phyloP scores from a whole-genome alignment of 2,113 vertebrate species.

The Albula goreensis region DNA sequence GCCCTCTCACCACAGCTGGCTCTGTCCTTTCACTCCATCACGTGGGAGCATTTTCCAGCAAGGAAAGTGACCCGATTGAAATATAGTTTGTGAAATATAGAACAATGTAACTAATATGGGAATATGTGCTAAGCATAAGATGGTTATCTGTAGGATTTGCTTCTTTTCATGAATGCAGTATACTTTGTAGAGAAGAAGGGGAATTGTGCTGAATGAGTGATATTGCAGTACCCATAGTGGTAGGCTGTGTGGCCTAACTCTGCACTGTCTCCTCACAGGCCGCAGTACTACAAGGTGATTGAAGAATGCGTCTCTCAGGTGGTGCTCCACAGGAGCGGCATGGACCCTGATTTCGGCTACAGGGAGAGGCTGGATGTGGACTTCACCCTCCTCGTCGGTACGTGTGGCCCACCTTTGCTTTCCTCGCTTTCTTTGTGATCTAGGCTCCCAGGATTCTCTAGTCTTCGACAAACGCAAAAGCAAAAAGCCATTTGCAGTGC shows the following conservation, averaged over 20 bases:
- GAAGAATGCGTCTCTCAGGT: constrained; percentile 94
- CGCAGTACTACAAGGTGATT: constrained; percentile 97
- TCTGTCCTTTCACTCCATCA: constrained; percentile 9
- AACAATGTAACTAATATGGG: not conserved
- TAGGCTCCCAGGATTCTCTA: too few relatives aligned
- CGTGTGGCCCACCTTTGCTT: constrained; percentile 28
- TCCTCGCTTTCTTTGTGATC: too few relatives aligned
- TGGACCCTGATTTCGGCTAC: constrained; percentile 92
- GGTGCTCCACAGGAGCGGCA: constrained; percentile 88
- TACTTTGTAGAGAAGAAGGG: too few relatives aligned
- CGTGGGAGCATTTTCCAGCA: not conserved
- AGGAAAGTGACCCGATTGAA: not conserved
- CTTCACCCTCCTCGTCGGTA: constrained; percentile 89
- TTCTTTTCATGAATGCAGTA: too few relatives aligned
- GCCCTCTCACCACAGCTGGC: not conserved
- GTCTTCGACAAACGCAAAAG: too few relatives aligned
- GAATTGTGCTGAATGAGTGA: not conserved
- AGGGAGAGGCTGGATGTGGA: constrained; percentile 88
- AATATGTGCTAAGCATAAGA: too few relatives aligned
- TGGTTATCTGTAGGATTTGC: too few relatives aligned
- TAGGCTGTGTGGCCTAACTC: not conserved
- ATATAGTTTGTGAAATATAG: not conserved
- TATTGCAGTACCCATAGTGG: too few relatives aligned
- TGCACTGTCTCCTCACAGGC: constrained; percentile 66
- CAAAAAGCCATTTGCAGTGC: too few relatives aligned